A percentile compares a stretch with the other conserved stretches of the same genome.
Conservation (phyloP, 1,140 invertebrate genomes). For the Maniola jurtina region DNA sequence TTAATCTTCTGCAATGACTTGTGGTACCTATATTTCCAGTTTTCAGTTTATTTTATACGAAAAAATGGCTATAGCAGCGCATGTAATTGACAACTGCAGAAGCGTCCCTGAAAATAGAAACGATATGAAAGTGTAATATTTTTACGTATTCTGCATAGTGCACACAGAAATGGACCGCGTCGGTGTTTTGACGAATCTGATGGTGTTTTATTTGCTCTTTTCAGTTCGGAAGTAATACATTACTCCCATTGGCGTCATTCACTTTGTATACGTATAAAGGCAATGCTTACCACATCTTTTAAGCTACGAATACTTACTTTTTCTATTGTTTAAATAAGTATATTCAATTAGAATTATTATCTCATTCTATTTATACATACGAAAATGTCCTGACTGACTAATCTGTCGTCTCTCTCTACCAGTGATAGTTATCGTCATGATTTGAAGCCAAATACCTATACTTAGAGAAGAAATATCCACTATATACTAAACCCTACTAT, state of each 20-base stretch:
- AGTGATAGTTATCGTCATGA: too few species aligned
- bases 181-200: slow-evolving; percentile 4
- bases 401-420: too few species aligned
- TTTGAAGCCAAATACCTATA: too few species aligned
- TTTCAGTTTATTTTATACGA: slow-evolving; percentile 18
- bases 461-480: too few species aligned
- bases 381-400: too few species aligned
- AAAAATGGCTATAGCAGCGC: slow-evolving; percentile 5
- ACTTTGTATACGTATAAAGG: not conserved
- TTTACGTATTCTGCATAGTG: slow-evolving; percentile 6
- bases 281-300: not conserved
- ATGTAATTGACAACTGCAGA: slow-evolving; percentile 9
- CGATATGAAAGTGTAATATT: slow-evolving; percentile 5
- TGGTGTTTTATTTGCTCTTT: slow-evolving; percentile 4
- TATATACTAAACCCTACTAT: not conserved
- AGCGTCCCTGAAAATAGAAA: slow-evolving; percentile 3
- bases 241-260: not conserved
- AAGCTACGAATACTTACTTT: not conserved
- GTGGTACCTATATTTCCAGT: slow-evolving; percentile 3
- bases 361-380: too few species aligned
- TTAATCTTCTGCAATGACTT: slow-evolving; percentile 14
- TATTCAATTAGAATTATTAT: too few species aligned
- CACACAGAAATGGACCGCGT: not conserved
- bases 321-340: too few species aligned
- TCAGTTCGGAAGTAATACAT: not conserved